Evolutionary conservation across 1,140 invertebrate species (phyloP).

Genomic region (Zaprionus inermis): DNA sequence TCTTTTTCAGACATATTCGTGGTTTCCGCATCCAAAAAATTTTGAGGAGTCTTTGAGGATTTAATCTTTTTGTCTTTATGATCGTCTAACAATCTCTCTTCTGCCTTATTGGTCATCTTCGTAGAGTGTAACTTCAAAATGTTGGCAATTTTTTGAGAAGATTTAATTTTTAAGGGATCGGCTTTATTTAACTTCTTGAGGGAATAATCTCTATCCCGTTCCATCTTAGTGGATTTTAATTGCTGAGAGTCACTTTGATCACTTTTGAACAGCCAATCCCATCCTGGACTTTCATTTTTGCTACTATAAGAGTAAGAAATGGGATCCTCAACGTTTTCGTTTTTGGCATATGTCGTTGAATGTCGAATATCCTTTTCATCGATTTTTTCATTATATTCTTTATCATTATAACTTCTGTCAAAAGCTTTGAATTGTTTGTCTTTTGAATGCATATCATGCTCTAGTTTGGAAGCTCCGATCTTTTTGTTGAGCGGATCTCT

Average conservation of each 20-base stretch:
- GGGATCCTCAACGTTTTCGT: constrained; percentile 4
- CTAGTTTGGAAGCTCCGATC: not conserved
- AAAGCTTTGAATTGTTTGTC: not conserved
- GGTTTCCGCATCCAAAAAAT: not conserved
- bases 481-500: not conserved
- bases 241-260: not conserved
- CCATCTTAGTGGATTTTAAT: not conserved
- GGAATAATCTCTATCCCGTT: not conserved
- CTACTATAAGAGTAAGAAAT: not conserved
- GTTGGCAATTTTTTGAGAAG: too few species aligned
- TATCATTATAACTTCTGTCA: not conserved
- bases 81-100: too few species aligned
- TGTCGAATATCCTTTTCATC: not conserved
- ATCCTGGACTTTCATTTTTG: constrained; percentile 38
- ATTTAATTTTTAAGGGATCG: too few species aligned
- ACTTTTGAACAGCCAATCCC: constrained; percentile 56
- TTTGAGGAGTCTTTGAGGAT: too few species aligned
- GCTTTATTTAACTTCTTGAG: too few species aligned
- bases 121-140: too few species aligned
- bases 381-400: not conserved
- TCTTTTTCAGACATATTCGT: not conserved
- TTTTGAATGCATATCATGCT: not conserved
- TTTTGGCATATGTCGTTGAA: not conserved
- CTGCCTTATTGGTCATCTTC: too few species aligned
- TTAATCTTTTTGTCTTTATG: too few species aligned